Percentiles rank a stretch among this genome's conserved stretches.
phyloP scores from a whole-genome alignment of 2,797 vertebrate genomes.

The Poecile montanus region DNA sequence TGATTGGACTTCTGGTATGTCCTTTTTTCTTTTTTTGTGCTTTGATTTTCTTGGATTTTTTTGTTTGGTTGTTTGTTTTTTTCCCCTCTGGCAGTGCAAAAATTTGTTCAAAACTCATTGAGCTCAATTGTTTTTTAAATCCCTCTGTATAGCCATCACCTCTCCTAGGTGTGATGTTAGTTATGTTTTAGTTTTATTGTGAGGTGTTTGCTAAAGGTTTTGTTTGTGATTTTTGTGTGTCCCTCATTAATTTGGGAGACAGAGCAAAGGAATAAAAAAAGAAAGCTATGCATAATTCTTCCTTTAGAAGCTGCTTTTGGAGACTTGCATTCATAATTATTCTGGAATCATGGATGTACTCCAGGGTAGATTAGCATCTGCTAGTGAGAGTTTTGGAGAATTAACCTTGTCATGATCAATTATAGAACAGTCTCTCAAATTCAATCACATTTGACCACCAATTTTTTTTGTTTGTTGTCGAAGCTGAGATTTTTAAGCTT shows the following conservation, averaged over 20 bases:
- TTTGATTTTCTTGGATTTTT: neutral
- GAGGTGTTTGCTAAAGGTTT: neutral
- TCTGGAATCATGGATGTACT: neutral
- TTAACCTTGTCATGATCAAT: conserved; percentile 24
- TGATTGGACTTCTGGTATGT: neutral
- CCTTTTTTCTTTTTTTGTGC: neutral
- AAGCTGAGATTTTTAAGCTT: neutral
- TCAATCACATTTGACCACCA: neutral
- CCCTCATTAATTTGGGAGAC: neutral
- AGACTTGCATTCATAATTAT: neutral
- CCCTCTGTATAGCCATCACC: neutral
- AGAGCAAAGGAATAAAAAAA: neutral
- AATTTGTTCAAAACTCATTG: neutral
- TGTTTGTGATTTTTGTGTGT: neutral
- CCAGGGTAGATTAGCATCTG: conserved; percentile 24
- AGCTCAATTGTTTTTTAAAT: neutral
- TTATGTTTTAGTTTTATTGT: neutral
- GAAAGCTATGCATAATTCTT: neutral
- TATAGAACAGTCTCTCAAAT: neutral
- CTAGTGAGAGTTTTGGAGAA: conserved; percentile 2
- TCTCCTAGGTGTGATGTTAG: neutral
- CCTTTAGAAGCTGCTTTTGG: neutral
- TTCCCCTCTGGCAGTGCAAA: neutral
- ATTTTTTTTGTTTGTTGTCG: conserved; percentile 9
- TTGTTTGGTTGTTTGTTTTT: neutral